phyloP scores from a whole-genome alignment of 2,797 vertebrate species.

The Prunella strophiata region DNA sequence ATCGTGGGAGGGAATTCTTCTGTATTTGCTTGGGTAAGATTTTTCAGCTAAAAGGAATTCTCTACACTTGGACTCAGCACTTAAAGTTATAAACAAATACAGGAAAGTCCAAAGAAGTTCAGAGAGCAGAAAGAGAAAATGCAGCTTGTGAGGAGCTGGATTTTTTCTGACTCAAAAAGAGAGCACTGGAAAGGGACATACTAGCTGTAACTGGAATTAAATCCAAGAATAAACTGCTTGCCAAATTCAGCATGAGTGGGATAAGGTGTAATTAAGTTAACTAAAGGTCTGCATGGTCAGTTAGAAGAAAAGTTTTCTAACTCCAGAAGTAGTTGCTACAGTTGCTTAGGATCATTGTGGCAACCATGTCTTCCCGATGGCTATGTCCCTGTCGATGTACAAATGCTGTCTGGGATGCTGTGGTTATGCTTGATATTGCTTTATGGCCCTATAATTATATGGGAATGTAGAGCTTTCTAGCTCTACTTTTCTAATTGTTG shows the following conservation, averaged over 20 bases:
- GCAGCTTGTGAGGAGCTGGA: background rate
- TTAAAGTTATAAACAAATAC: background rate
- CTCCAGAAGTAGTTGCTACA: background rate
- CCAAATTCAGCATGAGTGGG: background rate
- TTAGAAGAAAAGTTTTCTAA: background rate
- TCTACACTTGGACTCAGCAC: background rate
- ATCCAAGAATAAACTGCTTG: background rate
- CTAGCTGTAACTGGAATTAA: background rate
- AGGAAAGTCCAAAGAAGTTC: background rate
- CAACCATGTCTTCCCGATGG: background rate
- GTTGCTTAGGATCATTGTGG: background rate
- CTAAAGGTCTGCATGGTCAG: background rate
- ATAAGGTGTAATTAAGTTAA: background rate
- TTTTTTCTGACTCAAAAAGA: background rate
- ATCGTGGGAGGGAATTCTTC: background rate
- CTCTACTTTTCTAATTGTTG: background rate
- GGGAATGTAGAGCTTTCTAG: background rate
- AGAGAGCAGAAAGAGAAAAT: background rate
- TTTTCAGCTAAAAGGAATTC: background rate
- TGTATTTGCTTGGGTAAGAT: background rate
- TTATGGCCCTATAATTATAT: background rate
- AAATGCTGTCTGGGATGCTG: background rate
- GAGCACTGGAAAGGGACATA: background rate
- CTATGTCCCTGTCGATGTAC: fast-evolving
- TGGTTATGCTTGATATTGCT: background rate